These are phyloP conservation scores for Dendrophyllia cribrosa DNA, from an alignment of 64 coral and sea anemone species.

Conservation along the genomic window DNA sequence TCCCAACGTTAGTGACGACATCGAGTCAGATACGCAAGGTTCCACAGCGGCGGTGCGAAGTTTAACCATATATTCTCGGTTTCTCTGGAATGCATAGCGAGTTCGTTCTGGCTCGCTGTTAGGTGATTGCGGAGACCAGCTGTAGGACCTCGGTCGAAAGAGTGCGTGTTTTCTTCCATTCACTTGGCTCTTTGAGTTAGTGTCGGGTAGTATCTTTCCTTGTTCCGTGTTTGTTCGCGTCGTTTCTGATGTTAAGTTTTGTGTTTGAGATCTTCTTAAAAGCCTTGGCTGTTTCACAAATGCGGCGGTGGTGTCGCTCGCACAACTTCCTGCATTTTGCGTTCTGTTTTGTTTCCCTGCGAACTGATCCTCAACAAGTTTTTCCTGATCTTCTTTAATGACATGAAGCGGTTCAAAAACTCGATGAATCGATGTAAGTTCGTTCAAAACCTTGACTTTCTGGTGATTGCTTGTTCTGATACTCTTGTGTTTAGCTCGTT, in stretches of 20 bases:
- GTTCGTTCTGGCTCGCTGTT: background rate
- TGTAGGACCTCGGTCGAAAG: background rate
- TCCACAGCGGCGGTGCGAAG: background rate
- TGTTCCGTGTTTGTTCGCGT: background rate
- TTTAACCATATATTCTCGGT: conserved; percentile 8
- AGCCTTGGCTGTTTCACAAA: background rate
- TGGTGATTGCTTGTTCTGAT: conserved; percentile 11
- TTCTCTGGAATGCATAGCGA: background rate
- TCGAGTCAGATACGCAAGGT: conserved; percentile 34
- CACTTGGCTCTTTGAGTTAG: background rate
- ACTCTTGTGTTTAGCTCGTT: conserved; percentile 41
- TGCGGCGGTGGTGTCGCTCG: too few relatives aligned
- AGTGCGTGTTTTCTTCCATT: background rate
- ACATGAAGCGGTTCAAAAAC: conserved; percentile 58
- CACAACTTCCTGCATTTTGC: background rate
- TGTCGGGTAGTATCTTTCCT: too few relatives aligned
- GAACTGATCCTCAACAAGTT: too few relatives aligned
- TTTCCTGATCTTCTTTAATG: background rate
- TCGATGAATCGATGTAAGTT: conserved; percentile 50
- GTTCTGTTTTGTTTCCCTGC: background rate
- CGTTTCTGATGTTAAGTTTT: background rate
- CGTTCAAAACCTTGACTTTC: conserved; percentile 50
- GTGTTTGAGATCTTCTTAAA: background rate
- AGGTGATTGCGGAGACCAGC: background rate
- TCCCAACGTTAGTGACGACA: conserved; percentile 44